Base-by-base conservation (phyloP, 2,888 invertebrate species). In the Macrosoma leucophasiata region DNA sequence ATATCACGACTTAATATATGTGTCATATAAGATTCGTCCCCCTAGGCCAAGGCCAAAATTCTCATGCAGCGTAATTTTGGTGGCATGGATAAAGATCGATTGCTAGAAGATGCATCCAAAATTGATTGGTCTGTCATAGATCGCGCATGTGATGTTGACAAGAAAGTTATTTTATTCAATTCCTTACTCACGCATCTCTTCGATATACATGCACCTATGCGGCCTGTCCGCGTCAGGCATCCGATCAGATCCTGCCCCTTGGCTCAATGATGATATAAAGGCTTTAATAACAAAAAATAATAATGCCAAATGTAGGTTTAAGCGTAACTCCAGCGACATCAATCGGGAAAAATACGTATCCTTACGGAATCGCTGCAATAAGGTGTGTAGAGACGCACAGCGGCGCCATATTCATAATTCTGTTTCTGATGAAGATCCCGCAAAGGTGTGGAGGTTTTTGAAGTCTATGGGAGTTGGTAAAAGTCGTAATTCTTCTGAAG, bases 1-100 rank as follows among this genome's bases (percentile, higher is more conserved):
- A 2, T 30, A 41, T 29, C 45, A 45, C 9, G 39, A 45, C 11
- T 17, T 39, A 4, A 29, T 45, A 3, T 45, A 29, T 9, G n/a
- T 39, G 1, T 39, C 39, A 6, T 43, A 40, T 18, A 44, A 39
- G 20, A 15, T 37, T 2, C 37, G 39, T 1, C 25, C 33, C 6
- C 38, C 35, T 2, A 43, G 29, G 11, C 24, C 17, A 46, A 36
- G 27, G 19, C 31, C 19, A 35, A 27, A 27, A n/a, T 36, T 13
- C 22, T 36, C 10, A 10, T 39, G 13, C 38, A 19, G 8, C 37
- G 41, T 3, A 35, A 36, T 20, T 46, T 41, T 23, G 23, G 15
- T 11, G 25, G 20, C 11, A 33, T 42, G 24, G 23, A 43, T 12
- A n/a, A 33, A 1, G 37, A 39, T 8, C 11, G 9, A 2, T 30